Base-by-base conservation (phyloP, 2,113 vertebrate species). In the Lepisosteus osseus region DNA sequence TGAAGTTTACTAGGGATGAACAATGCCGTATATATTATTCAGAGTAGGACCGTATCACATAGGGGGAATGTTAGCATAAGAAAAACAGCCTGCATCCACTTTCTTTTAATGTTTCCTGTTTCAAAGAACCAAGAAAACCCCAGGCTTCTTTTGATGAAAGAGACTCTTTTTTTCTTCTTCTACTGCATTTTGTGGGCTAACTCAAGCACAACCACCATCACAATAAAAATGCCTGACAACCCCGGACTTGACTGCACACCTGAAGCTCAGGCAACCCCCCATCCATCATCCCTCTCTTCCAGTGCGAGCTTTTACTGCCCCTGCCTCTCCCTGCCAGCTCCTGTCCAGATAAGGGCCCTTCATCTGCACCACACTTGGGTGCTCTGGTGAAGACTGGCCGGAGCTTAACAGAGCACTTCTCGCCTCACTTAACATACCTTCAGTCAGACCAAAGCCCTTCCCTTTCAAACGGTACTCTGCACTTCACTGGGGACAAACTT, bases 101-200 rank as follows among this genome's bases (percentile, higher is more conserved):
- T 40, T 73, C 56, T 76, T 73, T 76, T 85, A 75, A 77, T 65
- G 41, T 70, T 82, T 85, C 83, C 80, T 80, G 74, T 67, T 76
- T 77, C 75, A 80, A 79, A 80, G 72, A 7, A 61, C 40, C 9
- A 72, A 62, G 72, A 67, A 51, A 71, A 63, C 68, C 72, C 47
- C 40, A 57, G 74, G 79, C 66, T 78, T 59, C 74, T 79, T 29
- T 71, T 80, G 85, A 86, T 91, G 87, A 90, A 91, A 90, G 82
- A 75, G 77, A 66, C 73, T 82, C 74, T 80, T 85, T 86, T 82
- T 79, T 82, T 69, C 72, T 75, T 79, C 82, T 86, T 83, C 85
- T 82, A 74, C 69, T 69, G 77, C 82, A 92, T 93, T 90, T 88
- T 89, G 90, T 84, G 85, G 76, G 88, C 82, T 92, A 84, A 83